Evolutionary conservation across 2,113 vertebrate species (phyloP).

Genomic region (Salminus brasiliensis): DNA sequence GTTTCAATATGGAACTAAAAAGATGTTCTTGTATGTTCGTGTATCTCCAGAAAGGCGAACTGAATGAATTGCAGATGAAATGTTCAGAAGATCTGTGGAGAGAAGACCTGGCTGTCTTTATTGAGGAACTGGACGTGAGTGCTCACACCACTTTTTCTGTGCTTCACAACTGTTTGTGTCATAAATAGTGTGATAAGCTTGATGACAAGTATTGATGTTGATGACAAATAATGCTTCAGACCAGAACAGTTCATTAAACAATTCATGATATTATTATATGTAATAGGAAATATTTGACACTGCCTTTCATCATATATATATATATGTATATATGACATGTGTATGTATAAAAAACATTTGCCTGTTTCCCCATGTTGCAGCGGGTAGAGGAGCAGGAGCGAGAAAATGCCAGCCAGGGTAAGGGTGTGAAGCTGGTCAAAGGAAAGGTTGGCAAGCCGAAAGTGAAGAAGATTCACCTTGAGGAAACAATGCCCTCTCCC

Average conservation of each 20-base stretch:
- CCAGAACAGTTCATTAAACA: no score
- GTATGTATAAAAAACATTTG: no score
- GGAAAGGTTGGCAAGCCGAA: constrained; percentile 98
- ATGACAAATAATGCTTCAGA: no score
- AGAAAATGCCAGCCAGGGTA: constrained; percentile 83
- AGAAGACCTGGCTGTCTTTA: constrained; percentile 92
- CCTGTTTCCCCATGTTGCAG: constrained; percentile 67
- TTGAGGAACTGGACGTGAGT: constrained; percentile 94
- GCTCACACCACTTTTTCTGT: neutral
- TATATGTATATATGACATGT: no score
- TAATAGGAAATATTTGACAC: no score
- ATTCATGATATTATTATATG: no score
- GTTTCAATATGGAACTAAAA: neutral
- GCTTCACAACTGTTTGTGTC: no score
- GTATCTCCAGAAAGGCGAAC: constrained; percentile 83
- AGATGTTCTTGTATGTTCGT: constrained; percentile 2
- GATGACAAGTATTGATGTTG: no score
- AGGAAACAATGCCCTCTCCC: constrained; percentile 93
- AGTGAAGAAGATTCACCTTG: constrained; percentile 90
- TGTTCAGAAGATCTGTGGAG: constrained; percentile 92
- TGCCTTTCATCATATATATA: no score
- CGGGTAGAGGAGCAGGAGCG: constrained; percentile 88
- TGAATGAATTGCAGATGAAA: constrained; percentile 88
- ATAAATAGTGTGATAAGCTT: no score
- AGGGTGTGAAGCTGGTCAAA: constrained; percentile 88